Evolutionary conservation across 2,797 vertebrate genomes (phyloP).

Genomic region (Mormyrops attenuatus): DNA sequence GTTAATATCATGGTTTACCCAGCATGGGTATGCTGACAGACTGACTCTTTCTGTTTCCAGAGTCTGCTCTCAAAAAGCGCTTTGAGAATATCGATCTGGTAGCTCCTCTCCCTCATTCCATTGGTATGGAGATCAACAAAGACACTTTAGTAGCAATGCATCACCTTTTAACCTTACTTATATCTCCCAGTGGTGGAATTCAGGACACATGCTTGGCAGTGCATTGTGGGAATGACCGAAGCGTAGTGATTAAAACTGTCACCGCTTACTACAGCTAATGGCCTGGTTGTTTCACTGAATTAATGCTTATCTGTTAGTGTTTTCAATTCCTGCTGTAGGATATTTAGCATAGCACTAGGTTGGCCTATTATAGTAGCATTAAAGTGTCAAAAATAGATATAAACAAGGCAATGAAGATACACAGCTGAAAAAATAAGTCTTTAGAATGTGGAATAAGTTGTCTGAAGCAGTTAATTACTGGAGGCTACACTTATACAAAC

Average conservation of each 20-base stretch:
- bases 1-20: neutral
- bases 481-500: neutral
- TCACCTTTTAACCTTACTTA: neutral
- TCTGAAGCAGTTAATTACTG: neutral
- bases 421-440: neutral
- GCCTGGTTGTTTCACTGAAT: neutral
- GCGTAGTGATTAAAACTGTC: neutral
- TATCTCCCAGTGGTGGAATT: conserved; percentile 30
- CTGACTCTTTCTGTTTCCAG: conserved; percentile 45
- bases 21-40: neutral
- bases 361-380: neutral
- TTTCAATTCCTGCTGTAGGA: neutral
- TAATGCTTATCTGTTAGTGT: conserved; percentile 10
- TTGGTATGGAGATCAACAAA: conserved; percentile 39
- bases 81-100: conserved; percentile 50
- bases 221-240: conserved; percentile 24
- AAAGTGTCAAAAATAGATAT: neutral
- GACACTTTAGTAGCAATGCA: conserved; percentile 43
- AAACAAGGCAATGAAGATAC: neutral
- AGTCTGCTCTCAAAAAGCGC: conserved; percentile 48
- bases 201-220: conserved; percentile 35
- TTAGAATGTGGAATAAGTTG: neutral
- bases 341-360: neutral
- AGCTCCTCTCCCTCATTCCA: conserved; percentile 42
- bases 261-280: neutral